Evolutionary conservation across 2,113 vertebrate genomes (phyloP).

Genomic region (Hiodon alosoides): DNA sequence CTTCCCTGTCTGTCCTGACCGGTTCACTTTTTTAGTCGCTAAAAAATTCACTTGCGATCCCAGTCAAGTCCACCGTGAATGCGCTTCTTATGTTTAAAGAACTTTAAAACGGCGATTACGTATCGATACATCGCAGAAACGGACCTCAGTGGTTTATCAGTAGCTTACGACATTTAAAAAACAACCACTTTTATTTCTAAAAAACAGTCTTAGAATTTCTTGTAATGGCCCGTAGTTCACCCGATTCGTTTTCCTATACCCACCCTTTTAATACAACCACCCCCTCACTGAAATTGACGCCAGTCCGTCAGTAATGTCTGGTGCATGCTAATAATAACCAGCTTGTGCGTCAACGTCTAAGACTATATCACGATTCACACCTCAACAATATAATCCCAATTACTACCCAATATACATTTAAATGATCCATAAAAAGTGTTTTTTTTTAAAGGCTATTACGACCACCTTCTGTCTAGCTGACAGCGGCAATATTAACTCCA

Average conservation of each 20-base stretch:
- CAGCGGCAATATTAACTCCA: slow-evolving; percentile 30
- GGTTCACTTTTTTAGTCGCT: too few relatives aligned
- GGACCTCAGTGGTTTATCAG: too few relatives aligned
- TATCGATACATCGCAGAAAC: too few relatives aligned
- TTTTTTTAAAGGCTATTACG: not conserved
- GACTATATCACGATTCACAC: slow-evolving; percentile 5
- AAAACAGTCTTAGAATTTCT: too few relatives aligned
- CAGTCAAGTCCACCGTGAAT: too few relatives aligned
- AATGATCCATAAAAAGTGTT: not conserved
- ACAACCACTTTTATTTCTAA: too few relatives aligned
- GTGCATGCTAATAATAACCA: slow-evolving; percentile 13
- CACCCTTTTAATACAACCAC: not conserved
- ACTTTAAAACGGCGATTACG: too few relatives aligned
- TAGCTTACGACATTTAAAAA: too few relatives aligned
- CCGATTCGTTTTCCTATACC: not conserved
- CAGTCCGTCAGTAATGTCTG: not conserved
- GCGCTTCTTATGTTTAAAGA: too few relatives aligned
- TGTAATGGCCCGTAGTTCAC: too few relatives aligned
- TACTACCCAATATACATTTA: not conserved
- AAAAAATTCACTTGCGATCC: too few relatives aligned
- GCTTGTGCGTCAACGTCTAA: not conserved
- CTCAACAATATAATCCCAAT: not conserved
- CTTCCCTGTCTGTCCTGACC: too few relatives aligned
- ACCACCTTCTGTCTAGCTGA: slow-evolving; percentile 18
- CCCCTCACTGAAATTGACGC: not conserved